Base-by-base conservation (phyloP, 2,888 invertebrate species). In the Amphipyra berbera region DNA sequence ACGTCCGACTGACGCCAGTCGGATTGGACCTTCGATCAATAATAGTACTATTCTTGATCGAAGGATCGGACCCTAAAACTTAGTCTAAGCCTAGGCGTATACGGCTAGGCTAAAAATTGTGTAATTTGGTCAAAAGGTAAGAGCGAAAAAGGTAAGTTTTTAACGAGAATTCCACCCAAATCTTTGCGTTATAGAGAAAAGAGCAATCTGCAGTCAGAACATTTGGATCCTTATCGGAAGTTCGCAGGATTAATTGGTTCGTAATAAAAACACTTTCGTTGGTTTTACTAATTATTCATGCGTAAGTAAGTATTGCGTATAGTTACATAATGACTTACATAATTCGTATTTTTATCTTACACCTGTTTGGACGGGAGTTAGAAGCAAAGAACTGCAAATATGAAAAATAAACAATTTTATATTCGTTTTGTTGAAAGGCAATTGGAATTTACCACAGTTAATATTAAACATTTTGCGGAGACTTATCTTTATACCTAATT, bases 281-380 rank as follows among this genome's bases (percentile, higher is more conserved):
- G 14, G 13, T 12, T 41, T 27, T 15, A 38, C n/a, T 12, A 37
- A 15, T 37, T 47, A 58, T 38, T n/a, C 54, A 58, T 54, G 66
- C 61, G 66, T 66, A 53, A 33, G 21, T 27, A 37, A n/a, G 21
- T 15, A 47, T 45, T 68, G 59, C 72, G 63, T 63, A 62, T 41
- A 48, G 44, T 60, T 60, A 66, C 52, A 54, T 27, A 63, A 54
- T 42, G 60, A 47, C 56, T 61, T 48, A 60, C 42, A 49, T 44
- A 68, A 47, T 35, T 37, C 10, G 44, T 53, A 44, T 64, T 72
- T 73, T 66, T 73, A 73, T 73, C 73, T 54, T 5, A 50, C 38
- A 12, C 54, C 7, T 73, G 50, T 73, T 73, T 73, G 54, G 0
- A 6, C 8, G 0, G 14, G 59, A 37, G 1, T 73, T 60, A 60